Evolutionary conservation across 1,140 invertebrate genomes (phyloP).

Genomic region (Drosophila pandora): DNA sequence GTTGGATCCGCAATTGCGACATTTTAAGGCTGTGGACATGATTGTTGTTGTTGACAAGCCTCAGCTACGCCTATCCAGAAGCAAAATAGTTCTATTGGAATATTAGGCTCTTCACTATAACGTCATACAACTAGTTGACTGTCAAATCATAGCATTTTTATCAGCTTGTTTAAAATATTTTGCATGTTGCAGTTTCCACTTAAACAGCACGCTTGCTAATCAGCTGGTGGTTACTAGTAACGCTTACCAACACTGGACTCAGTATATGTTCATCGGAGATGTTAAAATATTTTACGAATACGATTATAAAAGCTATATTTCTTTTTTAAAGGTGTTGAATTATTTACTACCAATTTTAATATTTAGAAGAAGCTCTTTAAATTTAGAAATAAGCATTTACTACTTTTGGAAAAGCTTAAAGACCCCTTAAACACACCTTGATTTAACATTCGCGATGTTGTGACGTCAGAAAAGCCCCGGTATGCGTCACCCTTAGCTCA

Average conservation of each 20-base stretch:
- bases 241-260: constrained; percentile 16
- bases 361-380: no score
- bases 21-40: constrained; percentile 86
- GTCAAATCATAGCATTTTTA: constrained; percentile 12
- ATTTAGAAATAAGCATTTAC: no score
- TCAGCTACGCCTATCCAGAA: not conserved
- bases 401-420: no score
- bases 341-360: no score
- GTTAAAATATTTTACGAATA: no score
- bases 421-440: no score
- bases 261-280: not conserved
- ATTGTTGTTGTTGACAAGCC: not conserved
- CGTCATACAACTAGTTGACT: constrained; percentile 1
- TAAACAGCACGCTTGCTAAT: constrained; percentile 28
- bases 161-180: constrained; percentile 17
- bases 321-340: no score
- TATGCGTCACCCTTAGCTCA: constrained; percentile 1
- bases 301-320: no score
- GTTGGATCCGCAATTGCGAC: constrained; percentile 96
- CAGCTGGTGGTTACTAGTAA: constrained; percentile 9
- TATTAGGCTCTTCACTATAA: not conserved
- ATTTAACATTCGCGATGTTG: no score
- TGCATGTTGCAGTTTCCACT: constrained; percentile 16
- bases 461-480: no score
- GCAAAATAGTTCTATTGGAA: not conserved